phyloP scores from a whole-genome alignment of 2,113 vertebrate species.

The Cebidichthys violaceus region DNA sequence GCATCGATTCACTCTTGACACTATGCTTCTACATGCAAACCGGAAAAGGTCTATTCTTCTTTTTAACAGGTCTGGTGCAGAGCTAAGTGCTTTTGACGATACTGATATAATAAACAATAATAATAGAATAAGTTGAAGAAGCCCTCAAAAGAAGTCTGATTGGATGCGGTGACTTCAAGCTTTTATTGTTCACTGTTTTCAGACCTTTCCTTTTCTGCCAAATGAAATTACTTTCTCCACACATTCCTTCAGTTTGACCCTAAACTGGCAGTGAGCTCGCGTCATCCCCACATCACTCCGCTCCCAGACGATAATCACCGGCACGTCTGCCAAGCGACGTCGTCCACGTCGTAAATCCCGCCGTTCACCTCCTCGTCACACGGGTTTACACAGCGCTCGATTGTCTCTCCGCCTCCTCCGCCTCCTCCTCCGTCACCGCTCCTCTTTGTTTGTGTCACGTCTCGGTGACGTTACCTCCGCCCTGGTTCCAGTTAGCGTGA shows the following conservation, averaged over 20 bases:
- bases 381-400: constrained; percentile 33
- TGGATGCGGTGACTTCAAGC: not conserved
- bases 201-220: constrained; percentile 2
- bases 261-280: constrained; percentile 20
- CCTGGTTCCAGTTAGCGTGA: constrained; percentile 62
- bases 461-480: constrained; percentile 71
- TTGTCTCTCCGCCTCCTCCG: constrained; percentile 22
- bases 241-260: constrained; percentile 39
- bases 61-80: too few relatives aligned
- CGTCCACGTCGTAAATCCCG: constrained; percentile 55
- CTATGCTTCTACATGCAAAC: too few relatives aligned
- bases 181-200: not conserved
- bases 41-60: too few relatives aligned
- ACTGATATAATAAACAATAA: too few relatives aligned
- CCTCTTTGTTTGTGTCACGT: constrained; percentile 65
- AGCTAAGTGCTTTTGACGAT: too few relatives aligned
- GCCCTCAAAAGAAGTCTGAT: not conserved
- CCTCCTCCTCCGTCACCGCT: too few relatives aligned
- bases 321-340: constrained; percentile 16
- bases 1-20: too few relatives aligned
- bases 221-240: not conserved
- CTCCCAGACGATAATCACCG: constrained; percentile 24
- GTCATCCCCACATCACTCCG: constrained; percentile 33
- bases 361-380: constrained; percentile 23
- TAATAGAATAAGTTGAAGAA: not conserved